A percentile compares a stretch with the other conserved stretches of the same genome.
phyloP scores from a whole-genome alignment of 2,888 invertebrate species.

The Tipula lateralis region DNA sequence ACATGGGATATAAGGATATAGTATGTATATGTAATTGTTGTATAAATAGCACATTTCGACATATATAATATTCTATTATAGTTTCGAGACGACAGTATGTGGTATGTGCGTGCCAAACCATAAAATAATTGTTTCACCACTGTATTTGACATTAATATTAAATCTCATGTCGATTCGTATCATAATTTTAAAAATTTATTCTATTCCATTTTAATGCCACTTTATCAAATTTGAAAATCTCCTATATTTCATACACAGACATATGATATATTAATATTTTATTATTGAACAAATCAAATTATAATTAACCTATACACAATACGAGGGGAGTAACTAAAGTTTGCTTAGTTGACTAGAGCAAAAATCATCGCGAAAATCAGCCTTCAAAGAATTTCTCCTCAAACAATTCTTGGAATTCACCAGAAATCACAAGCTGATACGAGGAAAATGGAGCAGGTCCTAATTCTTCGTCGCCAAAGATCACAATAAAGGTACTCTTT shows the following conservation, averaged over 20 bases:
- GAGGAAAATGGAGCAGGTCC: too few relatives aligned
- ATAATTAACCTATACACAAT: neutral
- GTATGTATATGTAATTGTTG: neutral
- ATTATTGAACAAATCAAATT: neutral
- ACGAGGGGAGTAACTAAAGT: neutral
- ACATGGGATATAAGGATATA: neutral
- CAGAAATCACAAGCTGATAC: too few relatives aligned
- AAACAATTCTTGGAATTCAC: too few relatives aligned
- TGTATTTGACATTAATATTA: neutral
- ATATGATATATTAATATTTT: neutral
- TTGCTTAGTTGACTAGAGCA: too few relatives aligned
- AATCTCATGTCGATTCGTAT: neutral
- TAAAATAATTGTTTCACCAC: neutral
- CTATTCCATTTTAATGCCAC: neutral
- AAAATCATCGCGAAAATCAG: too few relatives aligned
- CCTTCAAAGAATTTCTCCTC: too few relatives aligned
- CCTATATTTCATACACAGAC: neutral
- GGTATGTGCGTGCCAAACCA: neutral
- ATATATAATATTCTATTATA: neutral
- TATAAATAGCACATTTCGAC: neutral
- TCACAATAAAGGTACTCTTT: too few relatives aligned
- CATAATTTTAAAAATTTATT: neutral
- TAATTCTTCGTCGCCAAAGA: too few relatives aligned
- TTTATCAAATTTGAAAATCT: constrained; percentile 9
- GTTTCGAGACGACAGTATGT: neutral